These are phyloP conservation scores for Scomber scombrus DNA, from an alignment of 2,113 vertebrate species.

Conservation along the genomic window DNA sequence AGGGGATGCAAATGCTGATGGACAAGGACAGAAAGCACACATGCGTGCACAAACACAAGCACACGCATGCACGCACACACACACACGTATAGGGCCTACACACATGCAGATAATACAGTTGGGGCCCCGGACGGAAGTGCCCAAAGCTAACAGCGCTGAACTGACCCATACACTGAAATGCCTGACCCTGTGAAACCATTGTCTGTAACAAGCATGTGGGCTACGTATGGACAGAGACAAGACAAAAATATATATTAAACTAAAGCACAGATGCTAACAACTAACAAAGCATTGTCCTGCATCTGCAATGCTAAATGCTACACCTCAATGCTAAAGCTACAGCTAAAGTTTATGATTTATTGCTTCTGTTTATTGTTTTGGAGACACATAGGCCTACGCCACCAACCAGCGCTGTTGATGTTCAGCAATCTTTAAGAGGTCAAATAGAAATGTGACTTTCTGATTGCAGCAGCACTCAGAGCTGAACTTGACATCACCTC, in stretches of 20 bases:
- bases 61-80: constrained; percentile 15
- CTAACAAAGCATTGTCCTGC: constrained; percentile 2
- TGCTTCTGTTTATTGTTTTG: constrained; percentile 8
- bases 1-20: constrained; percentile 51
- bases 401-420: neutral
- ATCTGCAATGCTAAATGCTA: neutral
- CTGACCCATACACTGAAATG: constrained; percentile 74
- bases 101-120: constrained; percentile 72
- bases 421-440: neutral
- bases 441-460: neutral
- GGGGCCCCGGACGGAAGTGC: constrained; percentile 77
- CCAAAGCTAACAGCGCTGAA: constrained; percentile 74
- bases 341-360: neutral
- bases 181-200: constrained; percentile 83
- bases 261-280: neutral
- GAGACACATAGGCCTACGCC: neutral
- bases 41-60: constrained; percentile 44
- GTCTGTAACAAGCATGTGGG: constrained; percentile 57
- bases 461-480: neutral
- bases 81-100: constrained; percentile 19
- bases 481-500: constrained; percentile 53
- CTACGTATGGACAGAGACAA: constrained; percentile 25
- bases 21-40: constrained; percentile 57
- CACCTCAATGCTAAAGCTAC: constrained; percentile 4
- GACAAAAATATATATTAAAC: constrained; percentile 47